These are phyloP conservation scores for Ostrea edulis DNA, from an alignment of 1,140 invertebrate species.

Conservation along the genomic window DNA sequence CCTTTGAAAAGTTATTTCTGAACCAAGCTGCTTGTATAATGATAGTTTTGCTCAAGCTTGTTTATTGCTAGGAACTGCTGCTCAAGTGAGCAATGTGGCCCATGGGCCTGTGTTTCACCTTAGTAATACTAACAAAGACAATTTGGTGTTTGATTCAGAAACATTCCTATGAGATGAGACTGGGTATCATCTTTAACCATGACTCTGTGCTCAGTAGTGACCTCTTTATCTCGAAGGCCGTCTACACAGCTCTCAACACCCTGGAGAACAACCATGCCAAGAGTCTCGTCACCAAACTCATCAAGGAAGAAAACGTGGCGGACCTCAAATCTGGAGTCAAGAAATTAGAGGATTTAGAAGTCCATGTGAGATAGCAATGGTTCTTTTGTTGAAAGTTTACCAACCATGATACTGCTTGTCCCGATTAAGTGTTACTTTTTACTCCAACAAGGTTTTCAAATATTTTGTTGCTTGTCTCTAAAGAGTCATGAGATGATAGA, in stretches of 20 bases:
- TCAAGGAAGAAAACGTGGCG: constrained; percentile 82
- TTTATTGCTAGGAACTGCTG: too few relatives aligned
- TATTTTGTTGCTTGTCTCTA: too few relatives aligned
- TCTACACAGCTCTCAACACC: constrained; percentile 80
- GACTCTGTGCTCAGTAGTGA: constrained; percentile 49
- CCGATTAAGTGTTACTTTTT: too few relatives aligned
- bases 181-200: constrained; percentile 79
- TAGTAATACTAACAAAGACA: too few relatives aligned
- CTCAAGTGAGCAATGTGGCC: too few relatives aligned
- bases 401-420: too few relatives aligned
- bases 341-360: constrained; percentile 73
- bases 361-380: constrained; percentile 70
- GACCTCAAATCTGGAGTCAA: constrained; percentile 68
- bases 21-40: too few relatives aligned
- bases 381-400: not conserved
- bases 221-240: constrained; percentile 70
- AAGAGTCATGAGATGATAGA: too few relatives aligned
- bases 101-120: not conserved
- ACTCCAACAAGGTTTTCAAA: too few relatives aligned
- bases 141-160: constrained; percentile 63
- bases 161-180: constrained; percentile 74
- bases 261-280: constrained; percentile 84
- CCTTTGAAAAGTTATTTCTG: too few relatives aligned
- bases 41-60: too few relatives aligned
- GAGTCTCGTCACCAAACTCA: constrained; percentile 85